These are phyloP conservation scores for Passerina amoena DNA, from an alignment of 2,113 vertebrate species.

Conservation along the genomic window DNA sequence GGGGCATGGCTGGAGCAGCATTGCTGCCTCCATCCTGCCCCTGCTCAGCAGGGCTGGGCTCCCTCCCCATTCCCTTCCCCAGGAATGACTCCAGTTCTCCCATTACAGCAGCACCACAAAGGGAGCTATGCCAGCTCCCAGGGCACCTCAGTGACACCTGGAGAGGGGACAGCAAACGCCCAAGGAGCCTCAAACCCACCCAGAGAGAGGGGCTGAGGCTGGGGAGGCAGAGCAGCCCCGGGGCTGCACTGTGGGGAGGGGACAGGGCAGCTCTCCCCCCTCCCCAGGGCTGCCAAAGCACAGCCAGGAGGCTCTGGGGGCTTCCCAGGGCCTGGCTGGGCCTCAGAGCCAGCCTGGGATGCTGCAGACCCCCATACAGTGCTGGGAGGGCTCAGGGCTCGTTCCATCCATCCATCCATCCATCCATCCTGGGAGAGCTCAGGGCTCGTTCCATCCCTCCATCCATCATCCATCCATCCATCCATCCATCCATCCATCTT, in stretches of 20 bases:
- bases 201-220: accelerated
- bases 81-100: constrained; percentile 7
- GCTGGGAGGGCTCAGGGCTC: no score
- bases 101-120: neutral
- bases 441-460: no score
- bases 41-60: neutral
- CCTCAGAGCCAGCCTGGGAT: accelerated
- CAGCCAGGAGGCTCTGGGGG: neutral
- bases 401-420: no score
- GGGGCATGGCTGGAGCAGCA: neutral
- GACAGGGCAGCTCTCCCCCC: accelerated
- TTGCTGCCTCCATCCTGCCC: neutral
- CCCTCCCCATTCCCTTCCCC: neutral
- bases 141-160: neutral
- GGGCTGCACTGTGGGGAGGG: accelerated
- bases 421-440: no score
- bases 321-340: accelerated
- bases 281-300: neutral
- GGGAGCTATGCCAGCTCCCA: neutral
- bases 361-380: accelerated
- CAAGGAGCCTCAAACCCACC: neutral
- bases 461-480: no score
- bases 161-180: neutral
- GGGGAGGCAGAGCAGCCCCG: neutral
- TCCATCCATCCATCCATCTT: no score